These are phyloP conservation scores for Rhodinocichla rosea DNA, from an alignment of 2,113 vertebrate genomes.

Conservation along the genomic window DNA sequence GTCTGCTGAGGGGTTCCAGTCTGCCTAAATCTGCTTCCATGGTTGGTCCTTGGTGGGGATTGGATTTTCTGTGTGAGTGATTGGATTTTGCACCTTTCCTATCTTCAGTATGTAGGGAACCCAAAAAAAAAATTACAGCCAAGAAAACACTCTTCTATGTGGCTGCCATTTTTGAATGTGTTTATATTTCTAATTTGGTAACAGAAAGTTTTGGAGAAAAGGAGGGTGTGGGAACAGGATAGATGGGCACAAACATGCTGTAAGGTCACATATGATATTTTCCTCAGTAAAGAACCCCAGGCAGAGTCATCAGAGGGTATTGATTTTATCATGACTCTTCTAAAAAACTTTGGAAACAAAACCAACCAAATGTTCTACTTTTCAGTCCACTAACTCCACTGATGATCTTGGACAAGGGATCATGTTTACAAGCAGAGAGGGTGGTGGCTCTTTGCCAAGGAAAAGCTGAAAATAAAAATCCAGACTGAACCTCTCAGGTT, in stretches of 20 bases:
- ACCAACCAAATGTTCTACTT: background rate
- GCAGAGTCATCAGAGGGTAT: background rate
- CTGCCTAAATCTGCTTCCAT: fast-evolving
- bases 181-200: background rate
- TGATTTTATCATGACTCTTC: background rate
- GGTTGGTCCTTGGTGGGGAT: background rate
- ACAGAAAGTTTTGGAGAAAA: background rate
- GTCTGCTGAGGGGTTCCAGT: background rate
- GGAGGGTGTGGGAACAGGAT: background rate
- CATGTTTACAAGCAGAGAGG: background rate
- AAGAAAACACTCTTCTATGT: background rate
- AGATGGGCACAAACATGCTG: background rate
- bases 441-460: background rate
- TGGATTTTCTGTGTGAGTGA: background rate
- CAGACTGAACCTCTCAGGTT: background rate
- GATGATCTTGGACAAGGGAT: background rate
- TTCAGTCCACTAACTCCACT: background rate
- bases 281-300: background rate
- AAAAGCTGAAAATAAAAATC: background rate
- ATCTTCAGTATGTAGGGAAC: background rate
- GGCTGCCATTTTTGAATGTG: background rate
- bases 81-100: background rate
- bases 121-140: background rate
- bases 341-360: background rate
- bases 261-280: background rate